Conservation (phyloP, 2,113 vertebrate genomes). For the Empidonax alnorum region DNA sequence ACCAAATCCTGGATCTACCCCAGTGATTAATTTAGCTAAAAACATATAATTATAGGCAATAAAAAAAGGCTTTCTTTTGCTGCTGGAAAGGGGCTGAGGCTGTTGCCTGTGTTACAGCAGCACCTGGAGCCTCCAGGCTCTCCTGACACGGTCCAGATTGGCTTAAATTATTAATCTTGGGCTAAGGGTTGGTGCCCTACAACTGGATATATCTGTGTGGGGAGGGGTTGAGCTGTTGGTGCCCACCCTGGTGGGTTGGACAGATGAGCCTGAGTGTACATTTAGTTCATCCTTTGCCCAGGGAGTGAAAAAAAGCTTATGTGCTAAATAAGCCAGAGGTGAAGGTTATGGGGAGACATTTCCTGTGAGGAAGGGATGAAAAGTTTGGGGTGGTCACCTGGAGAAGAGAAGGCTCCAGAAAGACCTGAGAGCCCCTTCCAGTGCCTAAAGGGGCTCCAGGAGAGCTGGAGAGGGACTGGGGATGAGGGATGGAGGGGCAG, state of each 20-base stretch:
- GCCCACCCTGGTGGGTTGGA: background rate
- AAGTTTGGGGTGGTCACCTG: background rate
- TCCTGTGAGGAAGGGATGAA: background rate
- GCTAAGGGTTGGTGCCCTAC: background rate
- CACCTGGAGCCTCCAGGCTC: background rate
- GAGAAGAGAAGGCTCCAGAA: background rate
- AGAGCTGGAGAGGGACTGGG: background rate
- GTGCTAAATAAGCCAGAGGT: background rate
- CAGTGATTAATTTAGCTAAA: background rate
- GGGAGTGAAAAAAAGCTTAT: background rate
- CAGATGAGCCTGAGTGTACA: background rate
- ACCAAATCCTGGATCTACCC: background rate
- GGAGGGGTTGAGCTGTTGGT: background rate
- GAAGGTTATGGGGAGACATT: background rate
- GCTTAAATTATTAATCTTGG: background rate
- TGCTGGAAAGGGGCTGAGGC: background rate
- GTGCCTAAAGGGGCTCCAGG: background rate
- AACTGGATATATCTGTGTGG: background rate
- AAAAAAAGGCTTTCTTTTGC: background rate
- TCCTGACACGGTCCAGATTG: background rate
- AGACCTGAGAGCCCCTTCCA: background rate
- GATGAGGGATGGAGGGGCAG: background rate
- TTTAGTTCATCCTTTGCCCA: background rate
- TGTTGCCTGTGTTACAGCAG: background rate
- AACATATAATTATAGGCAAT: background rate